These are phyloP conservation scores for Tetrapedia diversipes DNA, from an alignment of 2,888 invertebrate species.

Conservation along the genomic window DNA sequence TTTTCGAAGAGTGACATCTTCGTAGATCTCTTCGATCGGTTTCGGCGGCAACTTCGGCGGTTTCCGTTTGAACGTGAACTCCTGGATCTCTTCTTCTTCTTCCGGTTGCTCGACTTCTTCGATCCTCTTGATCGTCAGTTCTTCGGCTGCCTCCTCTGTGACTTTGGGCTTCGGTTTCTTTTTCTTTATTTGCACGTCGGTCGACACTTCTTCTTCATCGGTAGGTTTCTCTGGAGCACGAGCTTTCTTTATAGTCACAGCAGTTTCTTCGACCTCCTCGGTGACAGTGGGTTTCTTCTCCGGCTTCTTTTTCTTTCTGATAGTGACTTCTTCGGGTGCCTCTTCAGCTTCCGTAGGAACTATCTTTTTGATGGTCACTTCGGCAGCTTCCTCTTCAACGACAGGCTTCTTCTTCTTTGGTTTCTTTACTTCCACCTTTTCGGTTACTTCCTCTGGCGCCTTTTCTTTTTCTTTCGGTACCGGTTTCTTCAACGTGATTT, in stretches of 20 bases:
- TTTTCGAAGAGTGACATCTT: conserved; percentile 90
- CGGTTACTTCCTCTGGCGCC: conserved; percentile 57
- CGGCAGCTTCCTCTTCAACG: conserved; percentile 70
- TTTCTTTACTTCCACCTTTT: conserved; percentile 47
- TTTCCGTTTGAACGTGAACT: conserved; percentile 84
- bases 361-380: conserved; percentile 71
- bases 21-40: conserved; percentile 85
- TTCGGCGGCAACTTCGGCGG: conserved; percentile 83
- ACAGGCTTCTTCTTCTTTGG: conserved; percentile 72
- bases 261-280: conserved; percentile 70
- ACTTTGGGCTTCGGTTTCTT: conserved; percentile 81
- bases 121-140: conserved; percentile 72
- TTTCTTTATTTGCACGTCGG: conserved; percentile 67
- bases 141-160: conserved; percentile 74
- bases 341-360: conserved; percentile 68
- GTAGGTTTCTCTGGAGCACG: conserved; percentile 68
- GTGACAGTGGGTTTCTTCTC: conserved; percentile 69
- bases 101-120: conserved; percentile 70
- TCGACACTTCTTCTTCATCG: conserved; percentile 74
- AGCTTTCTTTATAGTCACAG: conserved; percentile 69
- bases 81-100: conserved; percentile 81
- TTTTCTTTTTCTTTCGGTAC: conserved; percentile 77
- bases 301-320: conserved; percentile 66
- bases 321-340: conserved; percentile 68
- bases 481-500: conserved; percentile 63